Base-by-base conservation (phyloP, 2,797 vertebrate species). In the Malacoctenus gilli region DNA sequence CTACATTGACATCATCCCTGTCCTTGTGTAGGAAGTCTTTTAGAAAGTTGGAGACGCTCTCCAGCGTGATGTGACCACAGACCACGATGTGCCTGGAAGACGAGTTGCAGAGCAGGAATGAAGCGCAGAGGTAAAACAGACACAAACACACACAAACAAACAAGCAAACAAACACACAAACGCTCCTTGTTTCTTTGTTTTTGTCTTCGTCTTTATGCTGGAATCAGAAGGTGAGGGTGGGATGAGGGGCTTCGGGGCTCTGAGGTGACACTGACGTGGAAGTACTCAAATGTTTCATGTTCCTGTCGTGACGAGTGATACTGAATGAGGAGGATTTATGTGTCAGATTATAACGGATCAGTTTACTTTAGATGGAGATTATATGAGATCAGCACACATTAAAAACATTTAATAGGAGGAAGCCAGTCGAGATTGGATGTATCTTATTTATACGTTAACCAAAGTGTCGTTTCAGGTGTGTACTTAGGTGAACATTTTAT, bases 11-110 rank as follows among this genome's bases (percentile, higher is more conserved):
- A 93, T 99, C 97, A 68, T 99, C 97, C 91, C 97, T 96, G 92
- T 99, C 97, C 93, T 99, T 99, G 94, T 99, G 97, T 90, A 99
- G 94, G 93, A 99, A 99, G 93, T 99, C 97, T 95, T 99, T 99
- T 85, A 99, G 92, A 91, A 99, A 99, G 93, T 99, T 99, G 92
- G 97, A 99, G 77, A 99, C 97, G 56, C 97, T 99, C 93, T 99
- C 97, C 75, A 99, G 94, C 48, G 97, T 99, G 86, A 99, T 99
- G 90, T 99, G 97, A 89, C 97, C 97, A 91, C 97, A 99, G 89
- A 99, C 97, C 91, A 99, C 97, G 89, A 99, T 99, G 85, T 99
- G 97, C 95, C 97, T 99, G 77, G 50, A 87, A 80, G 71, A 79
- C 8, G 49, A 82, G 62, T 72, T 62, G 71, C 71, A 87, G 49